A percentile compares a stretch with the other conserved stretches of the same genome.
phyloP scores from a whole-genome alignment of 2,797 vertebrate genomes.

The Oreortyx pictus region DNA sequence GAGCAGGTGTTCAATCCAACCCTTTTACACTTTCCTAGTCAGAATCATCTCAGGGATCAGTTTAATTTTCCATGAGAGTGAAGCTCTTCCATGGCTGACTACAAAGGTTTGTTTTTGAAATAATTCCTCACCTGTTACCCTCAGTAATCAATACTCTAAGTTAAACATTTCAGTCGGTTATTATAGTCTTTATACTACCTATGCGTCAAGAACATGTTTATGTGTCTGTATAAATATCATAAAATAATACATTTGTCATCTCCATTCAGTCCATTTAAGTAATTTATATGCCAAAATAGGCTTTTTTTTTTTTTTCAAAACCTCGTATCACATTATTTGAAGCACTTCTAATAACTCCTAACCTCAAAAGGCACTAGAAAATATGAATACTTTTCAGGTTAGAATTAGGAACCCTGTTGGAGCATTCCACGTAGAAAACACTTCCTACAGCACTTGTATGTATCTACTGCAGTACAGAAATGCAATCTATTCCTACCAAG shows the following conservation, averaged over 20 bases:
- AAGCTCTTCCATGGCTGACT: slow-evolving; percentile 1
- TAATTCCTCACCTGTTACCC: slow-evolving; percentile 15
- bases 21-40: background rate
- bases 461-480: background rate
- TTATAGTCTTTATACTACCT: background rate
- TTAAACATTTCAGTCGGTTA: background rate
- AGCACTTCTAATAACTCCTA: background rate
- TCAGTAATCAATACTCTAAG: slow-evolving; percentile 24
- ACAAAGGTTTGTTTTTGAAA: slow-evolving; percentile 3
- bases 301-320: background rate
- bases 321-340: background rate
- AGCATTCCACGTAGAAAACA: background rate
- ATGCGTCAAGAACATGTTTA: background rate
- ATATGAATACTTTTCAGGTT: background rate
- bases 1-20: slow-evolving; percentile 4
- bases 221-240: background rate
- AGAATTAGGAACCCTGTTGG: background rate
- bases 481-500: background rate
- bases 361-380: background rate
- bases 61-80: slow-evolving; percentile 26
- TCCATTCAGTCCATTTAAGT: background rate
- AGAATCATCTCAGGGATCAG: background rate
- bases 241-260: background rate
- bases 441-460: background rate
- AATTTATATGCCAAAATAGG: background rate